Base-by-base conservation (phyloP, 2,797 vertebrate species). In the Cynopterus sphinx region DNA sequence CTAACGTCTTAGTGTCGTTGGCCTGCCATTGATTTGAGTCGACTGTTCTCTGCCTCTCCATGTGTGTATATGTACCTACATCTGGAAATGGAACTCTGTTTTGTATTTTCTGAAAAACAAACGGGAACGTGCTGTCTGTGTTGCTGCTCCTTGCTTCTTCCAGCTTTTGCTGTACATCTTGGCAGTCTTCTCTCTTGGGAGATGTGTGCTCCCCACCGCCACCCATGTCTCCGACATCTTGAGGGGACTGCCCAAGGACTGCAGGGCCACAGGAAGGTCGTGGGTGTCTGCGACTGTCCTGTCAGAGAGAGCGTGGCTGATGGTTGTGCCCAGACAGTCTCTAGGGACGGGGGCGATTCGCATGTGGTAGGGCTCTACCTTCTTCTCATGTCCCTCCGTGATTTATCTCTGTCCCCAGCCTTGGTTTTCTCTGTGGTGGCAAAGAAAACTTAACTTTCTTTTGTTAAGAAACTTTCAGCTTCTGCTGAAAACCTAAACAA, bases 21-120 rank as follows among this genome's bases (percentile, higher is more conserved):
- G 24, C 39, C 36, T 2, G 0, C 36, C 11, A 2, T 3, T 15
- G 49, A 16, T 49, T 2, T 0, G 22, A 13, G 11, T 1, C 2
- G 71, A 5, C 15, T 19, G 5, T 36, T 1, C 31, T 12, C 7
- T 12, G 53, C 36, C 22, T 75, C 33, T 51, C 5, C 19, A 1
- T 57, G 1, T 9, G 12, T 3, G 2, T 51, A 0, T 2, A 0
- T 21, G 57, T 46, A 1, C 33, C 33, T 33, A 33, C 39, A 26
- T 74, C 65, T 61, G 68, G 46, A 78, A 63, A 39, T 22, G 59
- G 21, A 26, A 21, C 70, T 59, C 70, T 46, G 84, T 83, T 71
- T 51, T 63, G 12, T 24, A 3, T 79, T 90, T 89, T 83, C 79
- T 31, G n/a, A 24, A 65, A 73, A 78, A 65, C 82, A 82, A 79